These are phyloP conservation scores for Trilocha varians DNA, from an alignment of 2,888 invertebrate species.

Conservation along the genomic window DNA sequence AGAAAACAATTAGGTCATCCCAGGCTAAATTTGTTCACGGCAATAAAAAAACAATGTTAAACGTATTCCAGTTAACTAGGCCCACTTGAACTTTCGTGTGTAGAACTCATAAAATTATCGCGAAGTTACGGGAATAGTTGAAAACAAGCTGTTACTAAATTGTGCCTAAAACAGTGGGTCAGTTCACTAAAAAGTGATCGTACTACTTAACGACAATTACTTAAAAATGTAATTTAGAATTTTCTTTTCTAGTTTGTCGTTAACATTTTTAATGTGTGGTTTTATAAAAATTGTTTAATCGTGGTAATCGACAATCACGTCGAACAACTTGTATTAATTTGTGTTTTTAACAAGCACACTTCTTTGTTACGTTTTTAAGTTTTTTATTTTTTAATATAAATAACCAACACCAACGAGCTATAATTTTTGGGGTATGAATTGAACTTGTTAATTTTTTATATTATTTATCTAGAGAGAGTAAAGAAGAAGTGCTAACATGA, in stretches of 20 bases:
- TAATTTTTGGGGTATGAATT: too few species aligned
- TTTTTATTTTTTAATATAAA: too few species aligned
- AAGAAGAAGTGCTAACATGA: too few species aligned
- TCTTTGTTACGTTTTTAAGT: too few species aligned
- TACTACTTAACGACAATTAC: background rate
- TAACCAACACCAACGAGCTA: too few species aligned
- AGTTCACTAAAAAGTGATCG: slow-evolving; percentile 12
- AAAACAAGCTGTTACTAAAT: slow-evolving; percentile 56
- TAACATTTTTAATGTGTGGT: background rate
- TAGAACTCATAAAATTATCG: slow-evolving; percentile 60
- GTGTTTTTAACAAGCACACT: background rate
- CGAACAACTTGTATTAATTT: background rate
- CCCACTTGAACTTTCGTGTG: slow-evolving; percentile 54
- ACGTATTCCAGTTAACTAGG: slow-evolving; percentile 25
- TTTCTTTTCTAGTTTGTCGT: background rate
- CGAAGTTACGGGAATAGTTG: slow-evolving; percentile 46
- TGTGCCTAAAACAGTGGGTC: slow-evolving; percentile 35
- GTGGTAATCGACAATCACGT: background rate
- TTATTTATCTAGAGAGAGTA: too few species aligned
- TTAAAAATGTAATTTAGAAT: background rate
- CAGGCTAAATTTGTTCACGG: slow-evolving; percentile 10
- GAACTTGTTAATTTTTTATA: too few species aligned
- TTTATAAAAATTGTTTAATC: background rate
- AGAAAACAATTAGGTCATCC: slow-evolving; percentile 24
- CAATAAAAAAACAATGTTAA: slow-evolving; percentile 22